phyloP scores from a whole-genome alignment of 1,140 invertebrate species.

The Drosophila albomicans region DNA sequence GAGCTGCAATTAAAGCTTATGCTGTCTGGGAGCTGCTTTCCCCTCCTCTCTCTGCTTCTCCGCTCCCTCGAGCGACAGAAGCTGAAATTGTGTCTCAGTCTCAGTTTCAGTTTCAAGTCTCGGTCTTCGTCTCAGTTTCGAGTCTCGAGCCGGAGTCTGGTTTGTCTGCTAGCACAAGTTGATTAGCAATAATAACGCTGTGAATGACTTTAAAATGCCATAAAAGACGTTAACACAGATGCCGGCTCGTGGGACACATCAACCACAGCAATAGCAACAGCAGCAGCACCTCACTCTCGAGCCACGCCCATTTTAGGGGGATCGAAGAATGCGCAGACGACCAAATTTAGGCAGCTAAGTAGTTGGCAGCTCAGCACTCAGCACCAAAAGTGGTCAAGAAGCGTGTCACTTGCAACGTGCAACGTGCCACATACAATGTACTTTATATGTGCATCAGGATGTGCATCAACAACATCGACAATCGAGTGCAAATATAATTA shows the following conservation, averaged over 20 bases:
- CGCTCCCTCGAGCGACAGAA: too few relatives aligned
- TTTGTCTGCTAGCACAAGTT: slow-evolving; percentile 16
- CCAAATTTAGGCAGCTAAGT: slow-evolving; percentile 45
- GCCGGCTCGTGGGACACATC: slow-evolving; percentile 44
- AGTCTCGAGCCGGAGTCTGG: too few relatives aligned
- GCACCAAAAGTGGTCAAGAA: slow-evolving; percentile 57
- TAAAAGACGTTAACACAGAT: slow-evolving; percentile 45
- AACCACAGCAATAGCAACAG: not conserved
- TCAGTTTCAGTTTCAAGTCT: not conserved
- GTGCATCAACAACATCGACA: slow-evolving; percentile 41
- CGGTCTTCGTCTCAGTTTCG: too few relatives aligned
- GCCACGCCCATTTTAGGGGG: too few relatives aligned
- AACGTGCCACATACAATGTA: not conserved
- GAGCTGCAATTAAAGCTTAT: slow-evolving; percentile 47
- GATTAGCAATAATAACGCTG: slow-evolving; percentile 61
- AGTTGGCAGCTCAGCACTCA: slow-evolving; percentile 3
- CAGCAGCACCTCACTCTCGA: not conserved
- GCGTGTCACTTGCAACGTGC: slow-evolving; percentile 32
- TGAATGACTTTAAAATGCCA: slow-evolving; percentile 59
- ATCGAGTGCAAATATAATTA: slow-evolving; percentile 34
- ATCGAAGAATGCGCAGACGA: slow-evolving; percentile 31
- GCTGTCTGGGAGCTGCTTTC: not conserved
- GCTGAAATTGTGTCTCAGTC: not conserved
- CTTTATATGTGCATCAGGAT: slow-evolving; percentile 44
- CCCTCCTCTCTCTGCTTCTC: not conserved